Evolutionary conservation across 2,888 invertebrate genomes (phyloP).

Genomic region (Drosophila paranaensis): DNA sequence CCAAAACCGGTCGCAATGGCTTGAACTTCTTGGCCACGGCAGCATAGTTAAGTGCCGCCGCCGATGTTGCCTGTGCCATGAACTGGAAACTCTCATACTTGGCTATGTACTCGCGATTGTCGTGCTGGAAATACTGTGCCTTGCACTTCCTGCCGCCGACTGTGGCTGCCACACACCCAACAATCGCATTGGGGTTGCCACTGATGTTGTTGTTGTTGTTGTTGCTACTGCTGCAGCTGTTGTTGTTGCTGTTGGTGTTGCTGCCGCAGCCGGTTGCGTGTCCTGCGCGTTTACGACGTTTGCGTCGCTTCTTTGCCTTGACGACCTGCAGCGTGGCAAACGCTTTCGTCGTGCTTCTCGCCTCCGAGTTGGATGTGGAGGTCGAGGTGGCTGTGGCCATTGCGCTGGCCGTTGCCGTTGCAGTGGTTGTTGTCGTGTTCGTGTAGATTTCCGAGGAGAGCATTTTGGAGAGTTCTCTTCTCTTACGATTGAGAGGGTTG

Average conservation of each 20-base stretch:
- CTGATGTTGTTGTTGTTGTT: constrained; percentile 5
- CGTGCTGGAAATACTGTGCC: constrained; percentile 83
- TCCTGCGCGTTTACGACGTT: constrained; percentile 68
- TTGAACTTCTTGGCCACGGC: constrained; percentile 83
- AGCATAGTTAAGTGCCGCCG: constrained; percentile 74
- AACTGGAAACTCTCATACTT: constrained; percentile 73
- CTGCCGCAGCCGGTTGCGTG: constrained; percentile 44
- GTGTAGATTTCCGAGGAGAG: constrained; percentile 71
- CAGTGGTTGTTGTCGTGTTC: constrained; percentile 55
- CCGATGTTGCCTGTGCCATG: constrained; percentile 53
- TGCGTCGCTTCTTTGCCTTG: constrained; percentile 70
- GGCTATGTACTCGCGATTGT: constrained; percentile 79
- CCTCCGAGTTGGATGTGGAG: constrained; percentile 35
- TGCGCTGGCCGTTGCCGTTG: constrained; percentile 36
- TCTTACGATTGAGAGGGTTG: constrained; percentile 30
- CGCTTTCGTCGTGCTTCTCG: constrained; percentile 49
- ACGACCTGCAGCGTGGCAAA: constrained; percentile 60
- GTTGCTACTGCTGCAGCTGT: constrained; percentile 2
- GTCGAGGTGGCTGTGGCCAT: constrained; percentile 36
- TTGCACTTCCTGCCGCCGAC: constrained; percentile 63
- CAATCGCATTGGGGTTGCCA: constrained; percentile 11
- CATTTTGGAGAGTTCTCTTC: constrained; percentile 51
- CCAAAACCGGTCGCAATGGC: constrained; percentile 75
- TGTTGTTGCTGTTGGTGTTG: constrained; percentile 14
- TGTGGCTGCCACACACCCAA: constrained; percentile 19